Conservation (phyloP, 2,113 vertebrate species). For the Pelodiscus sinensis region DNA sequence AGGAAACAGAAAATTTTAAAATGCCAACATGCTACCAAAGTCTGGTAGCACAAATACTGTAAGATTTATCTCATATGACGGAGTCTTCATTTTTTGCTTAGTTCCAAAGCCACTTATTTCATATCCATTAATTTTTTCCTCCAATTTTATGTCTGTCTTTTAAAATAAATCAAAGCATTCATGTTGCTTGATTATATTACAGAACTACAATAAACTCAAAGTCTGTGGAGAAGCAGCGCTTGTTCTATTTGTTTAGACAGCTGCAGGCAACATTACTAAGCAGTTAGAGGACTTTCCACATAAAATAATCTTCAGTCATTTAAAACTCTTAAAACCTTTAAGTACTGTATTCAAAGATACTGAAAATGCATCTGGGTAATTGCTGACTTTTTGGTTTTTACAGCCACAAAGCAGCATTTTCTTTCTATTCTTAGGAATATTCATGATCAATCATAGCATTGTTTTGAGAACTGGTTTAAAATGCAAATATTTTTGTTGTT, state of each 20-base stretch:
- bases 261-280: not conserved
- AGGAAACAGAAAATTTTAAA: not conserved
- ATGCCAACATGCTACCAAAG: not conserved
- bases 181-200: not conserved
- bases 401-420: not conserved
- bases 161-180: not conserved
- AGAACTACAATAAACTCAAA: slow-evolving; percentile 14
- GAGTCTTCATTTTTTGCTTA: not conserved
- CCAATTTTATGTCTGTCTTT: not conserved
- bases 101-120: not conserved
- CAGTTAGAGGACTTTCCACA: not conserved
- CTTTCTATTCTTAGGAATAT: not conserved
- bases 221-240: fast-evolving
- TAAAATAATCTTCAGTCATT: not conserved
- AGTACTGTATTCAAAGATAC: not conserved
- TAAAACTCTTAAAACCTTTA: not conserved
- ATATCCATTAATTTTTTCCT: not conserved
- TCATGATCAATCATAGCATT: not conserved
- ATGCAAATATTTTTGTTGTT: not conserved
- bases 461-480: not conserved
- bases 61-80: not conserved
- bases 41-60: not conserved
- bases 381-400: not conserved
- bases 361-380: not conserved
- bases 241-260: not conserved